These are phyloP conservation scores for Ectropis crepuscularia DNA, from an alignment of 2,888 invertebrate species.

Conservation along the genomic window DNA sequence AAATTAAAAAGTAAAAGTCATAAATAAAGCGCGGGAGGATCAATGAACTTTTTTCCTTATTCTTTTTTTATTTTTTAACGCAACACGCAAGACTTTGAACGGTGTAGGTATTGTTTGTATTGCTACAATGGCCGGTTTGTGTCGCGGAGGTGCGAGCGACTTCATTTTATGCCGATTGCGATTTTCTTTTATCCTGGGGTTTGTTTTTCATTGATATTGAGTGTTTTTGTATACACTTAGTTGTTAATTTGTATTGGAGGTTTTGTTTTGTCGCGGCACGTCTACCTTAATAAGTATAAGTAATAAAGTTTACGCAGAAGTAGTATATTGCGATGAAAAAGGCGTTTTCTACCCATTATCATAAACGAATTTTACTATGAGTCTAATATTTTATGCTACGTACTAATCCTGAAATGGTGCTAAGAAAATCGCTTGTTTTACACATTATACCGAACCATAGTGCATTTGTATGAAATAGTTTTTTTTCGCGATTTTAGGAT, in stretches of 20 bases:
- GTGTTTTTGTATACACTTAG: background rate
- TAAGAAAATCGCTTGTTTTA: no score
- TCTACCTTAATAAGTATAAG: no score
- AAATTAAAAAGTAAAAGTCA: conserved; percentile 67
- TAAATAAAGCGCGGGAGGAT: conserved; percentile 58
- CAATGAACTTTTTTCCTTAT: conserved; percentile 56
- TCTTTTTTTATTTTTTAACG: conserved; percentile 47
- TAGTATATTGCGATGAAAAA: no score
- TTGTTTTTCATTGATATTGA: background rate
- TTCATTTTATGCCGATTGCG: conserved; percentile 20
- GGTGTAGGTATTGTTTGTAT: conserved; percentile 37
- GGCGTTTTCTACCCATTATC: no score
- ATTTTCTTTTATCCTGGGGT: conserved; percentile 9
- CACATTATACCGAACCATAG: no score
- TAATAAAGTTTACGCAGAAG: no score
- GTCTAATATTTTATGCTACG: no score
- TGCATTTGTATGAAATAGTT: background rate
- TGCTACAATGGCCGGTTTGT: conserved; percentile 30
- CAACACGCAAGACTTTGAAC: conserved; percentile 49
- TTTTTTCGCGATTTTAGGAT: background rate
- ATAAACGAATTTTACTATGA: no score
- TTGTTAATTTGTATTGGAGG: background rate
- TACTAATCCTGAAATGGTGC: no score
- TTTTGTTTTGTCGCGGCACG: no score
- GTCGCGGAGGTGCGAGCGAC: conserved; percentile 22